phyloP scores from a whole-genome alignment of 1,140 invertebrate species.

The Pseudachorutes palmiensis region DNA sequence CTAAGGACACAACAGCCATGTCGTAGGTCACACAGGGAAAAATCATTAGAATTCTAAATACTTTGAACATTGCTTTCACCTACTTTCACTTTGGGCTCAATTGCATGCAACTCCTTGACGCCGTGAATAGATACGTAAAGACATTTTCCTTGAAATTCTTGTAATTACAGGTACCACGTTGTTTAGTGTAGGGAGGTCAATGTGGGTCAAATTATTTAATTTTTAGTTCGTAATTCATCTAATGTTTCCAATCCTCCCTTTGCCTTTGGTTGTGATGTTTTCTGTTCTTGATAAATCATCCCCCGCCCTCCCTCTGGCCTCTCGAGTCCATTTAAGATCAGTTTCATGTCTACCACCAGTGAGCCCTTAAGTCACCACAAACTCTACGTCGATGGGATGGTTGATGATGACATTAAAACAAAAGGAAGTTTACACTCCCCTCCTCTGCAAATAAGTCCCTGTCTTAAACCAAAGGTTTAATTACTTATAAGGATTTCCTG shows the following conservation, averaged over 20 bases:
- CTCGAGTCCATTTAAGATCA: not conserved
- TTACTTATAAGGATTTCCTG: too few relatives aligned
- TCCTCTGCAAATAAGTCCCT: too few relatives aligned
- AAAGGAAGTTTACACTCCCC: not conserved
- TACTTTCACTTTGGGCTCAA: not conserved
- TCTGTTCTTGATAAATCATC: not conserved
- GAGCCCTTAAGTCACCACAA: not conserved
- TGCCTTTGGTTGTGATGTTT: too few relatives aligned
- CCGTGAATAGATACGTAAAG: too few relatives aligned
- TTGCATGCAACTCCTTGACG: too few relatives aligned
- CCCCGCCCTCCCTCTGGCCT: not conserved
- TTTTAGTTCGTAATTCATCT: too few relatives aligned
- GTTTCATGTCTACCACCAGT: not conserved
- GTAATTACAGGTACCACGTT: too few relatives aligned
- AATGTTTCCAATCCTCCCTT: too few relatives aligned
- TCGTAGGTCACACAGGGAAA: not conserved
- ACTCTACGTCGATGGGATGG: not conserved
- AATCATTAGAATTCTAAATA: not conserved
- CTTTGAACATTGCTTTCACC: not conserved
- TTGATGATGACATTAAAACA: not conserved
- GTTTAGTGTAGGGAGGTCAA: too few relatives aligned
- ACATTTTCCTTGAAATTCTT: too few relatives aligned
- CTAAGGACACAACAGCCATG: not conserved
- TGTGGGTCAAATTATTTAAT: too few relatives aligned
- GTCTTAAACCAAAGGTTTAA: too few relatives aligned